These are phyloP conservation scores for Syrrhaptes paradoxus DNA, from an alignment of 2,113 vertebrate species.

Conservation along the genomic window DNA sequence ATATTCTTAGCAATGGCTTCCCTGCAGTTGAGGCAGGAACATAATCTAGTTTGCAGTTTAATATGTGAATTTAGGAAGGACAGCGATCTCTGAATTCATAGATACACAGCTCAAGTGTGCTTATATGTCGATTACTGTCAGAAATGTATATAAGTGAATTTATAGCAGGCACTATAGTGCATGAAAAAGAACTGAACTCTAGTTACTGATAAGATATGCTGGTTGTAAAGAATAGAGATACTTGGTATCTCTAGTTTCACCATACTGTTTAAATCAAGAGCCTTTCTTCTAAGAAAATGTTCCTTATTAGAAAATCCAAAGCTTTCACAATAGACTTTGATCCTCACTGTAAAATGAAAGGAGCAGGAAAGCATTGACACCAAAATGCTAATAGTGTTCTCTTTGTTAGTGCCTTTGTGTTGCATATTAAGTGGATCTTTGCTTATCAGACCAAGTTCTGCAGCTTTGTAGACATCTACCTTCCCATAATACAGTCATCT, in stretches of 20 bases:
- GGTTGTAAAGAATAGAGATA: background rate
- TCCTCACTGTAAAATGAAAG: constrained; percentile 10
- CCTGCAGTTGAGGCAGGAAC: background rate
- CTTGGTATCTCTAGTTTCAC: background rate
- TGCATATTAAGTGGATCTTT: background rate
- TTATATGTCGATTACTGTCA: background rate
- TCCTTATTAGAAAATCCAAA: constrained; percentile 2
- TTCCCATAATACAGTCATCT: background rate
- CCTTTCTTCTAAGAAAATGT: background rate
- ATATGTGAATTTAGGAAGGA: background rate
- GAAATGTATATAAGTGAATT: background rate
- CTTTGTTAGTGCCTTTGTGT: background rate
- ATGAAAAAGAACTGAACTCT: background rate
- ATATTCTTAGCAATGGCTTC: background rate
- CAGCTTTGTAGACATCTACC: background rate
- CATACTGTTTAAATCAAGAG: background rate
- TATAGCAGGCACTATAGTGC: background rate
- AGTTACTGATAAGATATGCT: background rate
- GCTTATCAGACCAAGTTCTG: background rate
- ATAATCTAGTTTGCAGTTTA: background rate
- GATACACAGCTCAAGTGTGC: background rate
- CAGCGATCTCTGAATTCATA: background rate
- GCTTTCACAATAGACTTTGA: constrained; percentile 13
- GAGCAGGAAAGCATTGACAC: constrained; percentile 14
- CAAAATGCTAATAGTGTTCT: background rate